Evolutionary conservation across 2,113 vertebrate genomes (phyloP).

Genomic region (Nothocercus nigrocapillus): DNA sequence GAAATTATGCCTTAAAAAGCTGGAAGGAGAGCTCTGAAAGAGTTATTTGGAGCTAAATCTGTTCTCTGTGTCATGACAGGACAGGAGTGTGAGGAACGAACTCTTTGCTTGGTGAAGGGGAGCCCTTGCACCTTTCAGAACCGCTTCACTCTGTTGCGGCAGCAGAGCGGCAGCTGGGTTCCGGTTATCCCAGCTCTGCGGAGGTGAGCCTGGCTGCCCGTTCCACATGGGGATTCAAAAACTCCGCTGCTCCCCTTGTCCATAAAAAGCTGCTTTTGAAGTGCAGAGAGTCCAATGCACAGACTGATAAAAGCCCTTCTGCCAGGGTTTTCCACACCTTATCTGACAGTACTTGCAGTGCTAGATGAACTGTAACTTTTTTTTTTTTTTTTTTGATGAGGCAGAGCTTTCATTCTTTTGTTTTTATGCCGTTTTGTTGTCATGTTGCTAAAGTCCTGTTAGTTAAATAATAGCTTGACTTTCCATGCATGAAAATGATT

Average conservation of each 20-base stretch:
- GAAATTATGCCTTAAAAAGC: not conserved
- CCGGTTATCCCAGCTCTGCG: not conserved
- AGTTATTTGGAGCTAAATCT: not conserved
- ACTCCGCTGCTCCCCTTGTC: not conserved
- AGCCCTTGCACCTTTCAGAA: not conserved
- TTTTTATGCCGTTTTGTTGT: not conserved
- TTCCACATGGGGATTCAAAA: not conserved
- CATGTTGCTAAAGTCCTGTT: not conserved
- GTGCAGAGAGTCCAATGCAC: not conserved
- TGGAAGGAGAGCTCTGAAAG: not conserved
- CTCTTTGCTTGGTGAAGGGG: not conserved
- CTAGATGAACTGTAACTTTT: not conserved
- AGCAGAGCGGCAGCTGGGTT: accelerated
- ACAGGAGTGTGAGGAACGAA: accelerated
- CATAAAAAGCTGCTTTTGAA: not conserved
- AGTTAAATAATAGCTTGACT: not conserved
- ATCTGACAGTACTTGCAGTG: not conserved
- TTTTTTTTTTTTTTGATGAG: conserved; percentile 3
- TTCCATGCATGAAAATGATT: not conserved
- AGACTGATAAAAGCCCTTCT: not conserved
- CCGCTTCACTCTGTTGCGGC: not conserved
- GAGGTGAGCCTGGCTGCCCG: not conserved
- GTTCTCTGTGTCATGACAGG: not conserved
- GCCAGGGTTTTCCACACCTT: not conserved
- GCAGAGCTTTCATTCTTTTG: not conserved